phyloP scores from a whole-genome alignment of 2,113 vertebrate species.

The pig (Sus scrofa) region T2T-Sscrofa CM000812.6:263579501-263580000 shows the following conservation, averaged over 20 bases:
- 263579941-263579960: background rate
- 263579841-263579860: background rate
- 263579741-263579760: conserved; percentile 47
- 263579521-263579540: background rate
- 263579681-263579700: conserved; percentile 9
- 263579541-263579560: background rate
- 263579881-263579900: background rate
- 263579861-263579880: background rate
- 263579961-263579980: conserved; percentile 17
- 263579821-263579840: background rate
- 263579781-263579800: conserved; percentile 7
- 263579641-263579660: background rate
- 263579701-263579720: conserved; percentile 11
- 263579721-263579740: conserved; percentile 40
- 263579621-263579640: conserved; percentile 38
- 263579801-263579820: background rate
- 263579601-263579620: conserved; percentile 37
- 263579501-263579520: background rate
- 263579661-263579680: background rate
- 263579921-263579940: background rate
- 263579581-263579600: conserved; percentile 37
- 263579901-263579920: background rate
- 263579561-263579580: background rate
- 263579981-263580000: conserved; percentile 34
- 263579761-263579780: conserved; percentile 44